Conservation (phyloP, 2,888 invertebrate species). For the Luperina nickerlii region DNA sequence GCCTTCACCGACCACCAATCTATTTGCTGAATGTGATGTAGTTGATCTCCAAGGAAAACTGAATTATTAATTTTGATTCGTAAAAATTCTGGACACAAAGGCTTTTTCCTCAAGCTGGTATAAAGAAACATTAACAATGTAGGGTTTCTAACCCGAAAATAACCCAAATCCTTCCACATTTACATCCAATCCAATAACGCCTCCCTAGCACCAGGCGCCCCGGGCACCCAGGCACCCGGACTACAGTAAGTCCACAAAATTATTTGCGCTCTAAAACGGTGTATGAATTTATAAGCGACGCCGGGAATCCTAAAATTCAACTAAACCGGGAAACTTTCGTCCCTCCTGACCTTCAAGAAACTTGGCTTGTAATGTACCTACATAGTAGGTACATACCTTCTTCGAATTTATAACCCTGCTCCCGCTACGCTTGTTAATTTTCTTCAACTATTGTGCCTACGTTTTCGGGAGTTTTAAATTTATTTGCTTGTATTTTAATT, state of each 20-base stretch:
- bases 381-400: conserved; percentile 38
- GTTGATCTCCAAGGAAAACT: not conserved
- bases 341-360: conserved; percentile 57
- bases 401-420: conserved; percentile 48
- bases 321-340: conserved; percentile 61
- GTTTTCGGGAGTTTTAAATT: conserved; percentile 17
- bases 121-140: not conserved
- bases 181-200: conserved; percentile 22
- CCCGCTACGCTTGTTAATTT: conserved; percentile 49
- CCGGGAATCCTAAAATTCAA: conserved; percentile 67
- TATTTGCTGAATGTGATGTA: not conserved
- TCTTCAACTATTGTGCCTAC: conserved; percentile 48
- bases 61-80: not conserved
- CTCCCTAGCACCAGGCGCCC: not conserved
- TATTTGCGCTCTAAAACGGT: conserved; percentile 62
- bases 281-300: conserved; percentile 65
- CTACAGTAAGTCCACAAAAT: conserved; percentile 60
- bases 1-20: not conserved
- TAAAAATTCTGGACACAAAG: not conserved
- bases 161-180: conserved; percentile 1
- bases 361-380: conserved; percentile 54
- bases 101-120: not conserved
- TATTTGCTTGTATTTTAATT: conserved; percentile 13
- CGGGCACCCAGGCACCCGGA: not conserved
- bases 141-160: conserved; percentile 1